Percentiles rank a stretch among this genome's conserved stretches.
Conservation (phyloP, 2,113 vertebrate genomes). For the Sakesphorus luctuosus region DNA sequence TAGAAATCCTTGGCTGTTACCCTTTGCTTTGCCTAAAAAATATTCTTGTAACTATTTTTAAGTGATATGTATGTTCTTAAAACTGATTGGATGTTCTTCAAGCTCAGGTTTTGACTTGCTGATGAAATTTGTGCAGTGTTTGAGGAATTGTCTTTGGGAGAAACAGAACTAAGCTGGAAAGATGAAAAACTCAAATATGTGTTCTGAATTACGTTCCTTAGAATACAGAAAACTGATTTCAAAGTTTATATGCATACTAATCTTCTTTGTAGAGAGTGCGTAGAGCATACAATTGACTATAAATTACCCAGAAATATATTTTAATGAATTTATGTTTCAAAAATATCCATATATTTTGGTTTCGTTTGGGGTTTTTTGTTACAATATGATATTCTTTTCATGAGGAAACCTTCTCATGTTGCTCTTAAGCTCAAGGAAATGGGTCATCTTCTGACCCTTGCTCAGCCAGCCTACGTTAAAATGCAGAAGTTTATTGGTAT, state of each 20-base stretch:
- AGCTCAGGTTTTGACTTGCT: background rate
- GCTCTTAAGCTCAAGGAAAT: background rate
- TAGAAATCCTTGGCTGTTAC: background rate
- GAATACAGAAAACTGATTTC: background rate
- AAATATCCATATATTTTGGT: background rate
- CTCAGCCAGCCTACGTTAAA: background rate
- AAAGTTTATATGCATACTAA: background rate
- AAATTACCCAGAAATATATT: background rate
- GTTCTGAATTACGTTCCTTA: background rate
- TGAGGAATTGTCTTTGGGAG: background rate
- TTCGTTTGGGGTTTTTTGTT: background rate
- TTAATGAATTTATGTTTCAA: background rate
- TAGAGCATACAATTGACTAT: background rate
- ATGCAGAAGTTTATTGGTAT: background rate
- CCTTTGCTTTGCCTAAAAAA: background rate
- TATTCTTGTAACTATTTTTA: background rate
- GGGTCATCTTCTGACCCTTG: background rate
- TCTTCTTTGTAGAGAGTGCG: background rate
- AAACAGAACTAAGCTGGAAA: background rate
- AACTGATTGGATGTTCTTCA: background rate
- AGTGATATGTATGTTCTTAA: background rate
- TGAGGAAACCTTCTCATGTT: background rate
- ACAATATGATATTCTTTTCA: background rate
- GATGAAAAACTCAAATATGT: background rate
- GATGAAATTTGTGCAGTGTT: background rate